Evolutionary conservation across 1,140 invertebrate species (phyloP).

Genomic region (Maniola jurtina): DNA sequence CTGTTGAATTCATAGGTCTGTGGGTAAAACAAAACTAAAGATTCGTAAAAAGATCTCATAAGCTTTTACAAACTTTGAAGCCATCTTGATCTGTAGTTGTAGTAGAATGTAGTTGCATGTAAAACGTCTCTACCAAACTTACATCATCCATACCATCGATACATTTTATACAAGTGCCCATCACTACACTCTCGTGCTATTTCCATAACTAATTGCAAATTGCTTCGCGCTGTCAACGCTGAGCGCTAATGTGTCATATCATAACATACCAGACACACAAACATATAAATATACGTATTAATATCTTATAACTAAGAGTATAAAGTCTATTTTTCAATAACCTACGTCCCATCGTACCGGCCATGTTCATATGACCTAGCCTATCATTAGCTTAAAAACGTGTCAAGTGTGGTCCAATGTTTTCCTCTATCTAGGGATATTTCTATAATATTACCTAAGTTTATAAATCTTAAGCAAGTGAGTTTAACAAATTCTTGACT

Average conservation of each 20-base stretch:
- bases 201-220: conserved; percentile 76
- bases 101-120: no score
- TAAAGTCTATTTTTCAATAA: conserved; percentile 18
- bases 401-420: conserved; percentile 23
- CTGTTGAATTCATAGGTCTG: no score
- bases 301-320: conserved; percentile 5
- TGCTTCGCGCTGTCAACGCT: conserved; percentile 61
- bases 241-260: conserved; percentile 70
- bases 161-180: conserved; percentile 22
- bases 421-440: background rate
- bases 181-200: conserved; percentile 44
- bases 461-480: no score
- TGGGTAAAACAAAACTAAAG: no score
- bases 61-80: no score
- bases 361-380: conserved; percentile 29
- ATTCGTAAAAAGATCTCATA: no score
- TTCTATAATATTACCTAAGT: background rate
- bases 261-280: conserved; percentile 21
- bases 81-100: no score
- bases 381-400: conserved; percentile 36
- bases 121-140: background rate
- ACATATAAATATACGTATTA: conserved; percentile 15
- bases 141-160: conserved; percentile 13
- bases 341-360: conserved; percentile 10
- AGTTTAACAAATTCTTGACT: no score